Evolutionary conservation across 1,140 invertebrate genomes (phyloP), one percentile per base, ranked within the genome.

Genomic region (Drosophila melanica): DNA sequence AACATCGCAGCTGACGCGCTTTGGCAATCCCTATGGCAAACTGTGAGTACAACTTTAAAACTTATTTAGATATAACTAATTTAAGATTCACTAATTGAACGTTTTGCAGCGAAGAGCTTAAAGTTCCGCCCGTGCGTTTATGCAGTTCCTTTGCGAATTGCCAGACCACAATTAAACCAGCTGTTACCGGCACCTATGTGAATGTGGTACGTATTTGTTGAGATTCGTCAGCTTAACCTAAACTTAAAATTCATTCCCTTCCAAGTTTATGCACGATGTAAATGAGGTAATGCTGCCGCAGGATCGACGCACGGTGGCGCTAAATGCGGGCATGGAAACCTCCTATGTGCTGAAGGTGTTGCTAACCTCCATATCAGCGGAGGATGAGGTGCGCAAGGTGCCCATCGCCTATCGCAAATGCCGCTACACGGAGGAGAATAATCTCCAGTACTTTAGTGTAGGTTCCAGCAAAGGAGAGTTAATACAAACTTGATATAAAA

Each of bases 391-490:
- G 12, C 47, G 74, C 9, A 76, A 89, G 41, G 23, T 91, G 20
- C 90, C 90, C 3, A 63, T 90, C 35, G 76, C 82, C 14, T 91
- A 86, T 80, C 73, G 90, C 39, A 91, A 91, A 42, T 91, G 90
- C 63, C 90, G 90, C 14, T 91, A 86, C 33, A 35, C 11, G 4
- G 60, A 89, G 23, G 90, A 91, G 50, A 82, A 81, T 18, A 57
- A 90, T 57, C 67, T 91, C 0, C 11, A 79, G 14, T 91, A 80
- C 42, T 91, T 65, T 35, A 48, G 39, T 3, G 90, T 90, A 47
- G 57, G 71, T 35, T 35, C 30, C 8, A 33, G 5, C 0, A 33
- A 33, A 27, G 3, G 1, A 27, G 23, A 27, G 7, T 33, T 8
- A 6, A 33, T 33, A 33, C 1, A 33, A 33, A 35, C 1, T 20